Percentiles rank a stretch among this genome's conserved stretches.
These are phyloP conservation scores for Myioborus miniatus DNA, from an alignment of 2,797 vertebrate genomes.

Conservation along the genomic window DNA sequence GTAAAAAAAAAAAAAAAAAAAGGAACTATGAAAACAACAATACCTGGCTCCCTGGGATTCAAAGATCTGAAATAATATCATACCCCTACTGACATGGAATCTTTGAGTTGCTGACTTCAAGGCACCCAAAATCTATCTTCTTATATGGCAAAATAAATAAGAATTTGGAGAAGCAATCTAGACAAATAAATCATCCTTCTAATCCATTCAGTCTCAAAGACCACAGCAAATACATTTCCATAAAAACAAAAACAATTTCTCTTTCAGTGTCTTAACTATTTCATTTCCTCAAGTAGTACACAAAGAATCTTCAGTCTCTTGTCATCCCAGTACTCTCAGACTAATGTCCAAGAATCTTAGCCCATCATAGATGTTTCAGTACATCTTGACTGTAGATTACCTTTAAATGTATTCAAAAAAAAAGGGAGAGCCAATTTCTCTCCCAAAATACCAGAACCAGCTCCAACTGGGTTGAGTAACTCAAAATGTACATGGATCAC, in stretches of 20 bases:
- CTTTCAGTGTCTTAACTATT: background rate
- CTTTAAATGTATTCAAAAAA: background rate
- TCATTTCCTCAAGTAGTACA: background rate
- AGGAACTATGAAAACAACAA: background rate
- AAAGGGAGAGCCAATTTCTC: background rate
- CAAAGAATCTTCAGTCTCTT: background rate
- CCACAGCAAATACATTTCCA: background rate
- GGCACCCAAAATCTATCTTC: background rate
- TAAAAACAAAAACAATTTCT: background rate
- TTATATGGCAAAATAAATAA: background rate
- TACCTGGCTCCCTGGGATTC: background rate
- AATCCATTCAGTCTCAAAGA: background rate
- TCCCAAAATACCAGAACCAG: accelerated
- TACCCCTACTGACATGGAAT: background rate
- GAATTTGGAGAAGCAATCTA: background rate
- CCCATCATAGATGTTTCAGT: background rate
- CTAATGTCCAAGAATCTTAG: background rate
- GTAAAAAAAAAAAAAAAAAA: conserved; percentile 50
- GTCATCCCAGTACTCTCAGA: background rate
- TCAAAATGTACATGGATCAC: background rate
- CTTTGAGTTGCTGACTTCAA: background rate
- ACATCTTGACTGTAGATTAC: background rate
- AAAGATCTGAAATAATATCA: background rate
- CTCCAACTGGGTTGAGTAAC: background rate
- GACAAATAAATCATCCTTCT: background rate